A percentile compares a stretch with the other conserved stretches of the same genome.
phyloP scores from a whole-genome alignment of 2,888 invertebrate genomes.

The Carabus problematicus region DNA sequence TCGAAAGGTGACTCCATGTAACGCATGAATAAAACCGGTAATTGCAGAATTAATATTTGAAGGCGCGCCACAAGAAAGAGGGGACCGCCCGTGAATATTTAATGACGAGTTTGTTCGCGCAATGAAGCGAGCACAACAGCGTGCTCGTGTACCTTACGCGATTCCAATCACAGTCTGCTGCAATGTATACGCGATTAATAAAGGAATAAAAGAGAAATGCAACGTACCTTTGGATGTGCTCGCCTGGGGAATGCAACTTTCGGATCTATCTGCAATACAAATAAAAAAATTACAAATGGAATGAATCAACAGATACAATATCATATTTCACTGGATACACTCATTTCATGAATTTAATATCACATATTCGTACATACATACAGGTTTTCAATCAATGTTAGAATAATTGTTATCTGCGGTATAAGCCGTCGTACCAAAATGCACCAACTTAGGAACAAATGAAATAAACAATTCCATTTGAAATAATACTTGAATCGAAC shows the following conservation, averaged over 20 bases:
- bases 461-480: not conserved
- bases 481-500: not conserved
- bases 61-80: constrained; percentile 52
- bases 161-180: constrained; percentile 45
- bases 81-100: constrained; percentile 22
- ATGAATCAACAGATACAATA: not conserved
- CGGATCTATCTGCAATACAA: constrained; percentile 93
- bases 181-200: constrained; percentile 26
- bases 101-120: constrained; percentile 5
- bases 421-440: not conserved
- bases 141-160: constrained; percentile 13
- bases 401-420: not conserved
- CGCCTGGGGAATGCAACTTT: constrained; percentile 99
- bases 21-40: constrained; percentile 58
- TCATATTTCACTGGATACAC: not conserved
- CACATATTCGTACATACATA: not conserved
- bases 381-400: no score
- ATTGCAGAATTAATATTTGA: constrained; percentile 62
- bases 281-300: constrained; percentile 47
- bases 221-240: constrained; percentile 97
- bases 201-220: constrained; percentile 38
- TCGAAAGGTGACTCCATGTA: not conserved
- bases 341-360: no score
- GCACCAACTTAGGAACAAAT: no score
- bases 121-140: constrained; percentile 8